A percentile compares a stretch with the other conserved stretches of the same genome.
Evolutionary conservation across 1,140 invertebrate species (phyloP).

Genomic region (Macrobrachium rosenbergii): DNA sequence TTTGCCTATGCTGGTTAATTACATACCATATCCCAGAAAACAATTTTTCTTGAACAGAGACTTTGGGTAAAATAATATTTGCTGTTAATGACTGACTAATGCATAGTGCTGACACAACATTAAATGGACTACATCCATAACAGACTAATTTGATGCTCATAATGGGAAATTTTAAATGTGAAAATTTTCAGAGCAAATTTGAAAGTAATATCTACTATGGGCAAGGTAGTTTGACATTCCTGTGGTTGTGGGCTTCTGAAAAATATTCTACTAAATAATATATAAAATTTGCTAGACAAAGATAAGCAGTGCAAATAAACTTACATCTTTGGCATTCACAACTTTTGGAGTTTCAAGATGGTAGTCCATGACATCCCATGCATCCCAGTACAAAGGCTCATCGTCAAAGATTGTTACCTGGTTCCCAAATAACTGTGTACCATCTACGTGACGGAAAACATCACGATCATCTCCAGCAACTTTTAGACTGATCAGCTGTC

Average conservation of each 20-base stretch:
- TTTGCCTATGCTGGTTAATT: too few species aligned
- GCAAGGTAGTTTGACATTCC: not conserved
- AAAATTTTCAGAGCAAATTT: too few species aligned
- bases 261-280: not conserved
- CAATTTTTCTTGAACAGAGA: too few species aligned
- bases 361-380: conserved; percentile 76
- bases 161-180: too few species aligned
- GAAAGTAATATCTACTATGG: too few species aligned
- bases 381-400: conserved; percentile 75
- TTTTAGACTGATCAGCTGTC: conserved; percentile 35
- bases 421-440: conserved; percentile 33
- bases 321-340: conserved; percentile 55
- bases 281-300: not conserved
- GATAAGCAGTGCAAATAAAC: not conserved
- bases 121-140: too few species aligned
- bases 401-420: conserved; percentile 73
- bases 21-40: too few species aligned
- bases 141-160: too few species aligned
- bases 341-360: conserved; percentile 72
- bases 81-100: too few species aligned
- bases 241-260: not conserved
- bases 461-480: conserved; percentile 38
- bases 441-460: conserved; percentile 27
- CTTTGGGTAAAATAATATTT: too few species aligned
- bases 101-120: too few species aligned